Evolutionary conservation across 2,888 invertebrate genomes (phyloP).

Genomic region (Metalampra italica): DNA sequence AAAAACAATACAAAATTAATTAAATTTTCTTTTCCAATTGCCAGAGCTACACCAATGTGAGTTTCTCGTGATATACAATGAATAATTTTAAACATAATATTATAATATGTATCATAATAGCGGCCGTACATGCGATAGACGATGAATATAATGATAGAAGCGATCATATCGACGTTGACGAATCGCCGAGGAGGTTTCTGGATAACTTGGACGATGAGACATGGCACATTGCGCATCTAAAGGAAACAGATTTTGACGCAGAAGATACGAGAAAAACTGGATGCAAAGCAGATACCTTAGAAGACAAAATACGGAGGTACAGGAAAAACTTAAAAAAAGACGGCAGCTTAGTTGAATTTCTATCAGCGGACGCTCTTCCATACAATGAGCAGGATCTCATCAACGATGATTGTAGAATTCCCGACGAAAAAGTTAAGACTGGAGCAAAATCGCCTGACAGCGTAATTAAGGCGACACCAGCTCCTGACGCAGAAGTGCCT

Average conservation of each 20-base stretch:
- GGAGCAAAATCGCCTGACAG: neutral
- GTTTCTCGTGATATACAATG: constrained; percentile 15
- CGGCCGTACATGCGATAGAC: constrained; percentile 16
- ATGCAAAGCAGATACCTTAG: constrained; percentile 37
- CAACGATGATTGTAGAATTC: constrained; percentile 23
- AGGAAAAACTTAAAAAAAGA: constrained; percentile 40
- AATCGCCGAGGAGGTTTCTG: constrained; percentile 29
- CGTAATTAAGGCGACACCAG: neutral
- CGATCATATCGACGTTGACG: constrained; percentile 10
- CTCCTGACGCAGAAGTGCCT: neutral
- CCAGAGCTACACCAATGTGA: constrained; percentile 13
- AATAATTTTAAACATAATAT: constrained; percentile 8
- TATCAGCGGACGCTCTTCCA: constrained; percentile 39
- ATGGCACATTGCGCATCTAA: constrained; percentile 49
- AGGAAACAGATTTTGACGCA: constrained; percentile 24
- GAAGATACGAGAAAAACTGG: constrained; percentile 9
- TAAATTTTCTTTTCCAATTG: constrained; percentile 13
- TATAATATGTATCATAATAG: constrained; percentile 12
- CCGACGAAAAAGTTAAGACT: neutral
- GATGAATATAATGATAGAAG: constrained; percentile 9
- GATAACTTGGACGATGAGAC: constrained; percentile 36
- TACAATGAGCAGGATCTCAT: constrained; percentile 27
- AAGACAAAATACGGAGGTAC: constrained; percentile 36
- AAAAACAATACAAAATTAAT: constrained; percentile 16
- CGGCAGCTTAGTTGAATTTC: constrained; percentile 38